Base-by-base conservation (phyloP, 2,888 invertebrate species). In the Drosophila lutescens region DNA sequence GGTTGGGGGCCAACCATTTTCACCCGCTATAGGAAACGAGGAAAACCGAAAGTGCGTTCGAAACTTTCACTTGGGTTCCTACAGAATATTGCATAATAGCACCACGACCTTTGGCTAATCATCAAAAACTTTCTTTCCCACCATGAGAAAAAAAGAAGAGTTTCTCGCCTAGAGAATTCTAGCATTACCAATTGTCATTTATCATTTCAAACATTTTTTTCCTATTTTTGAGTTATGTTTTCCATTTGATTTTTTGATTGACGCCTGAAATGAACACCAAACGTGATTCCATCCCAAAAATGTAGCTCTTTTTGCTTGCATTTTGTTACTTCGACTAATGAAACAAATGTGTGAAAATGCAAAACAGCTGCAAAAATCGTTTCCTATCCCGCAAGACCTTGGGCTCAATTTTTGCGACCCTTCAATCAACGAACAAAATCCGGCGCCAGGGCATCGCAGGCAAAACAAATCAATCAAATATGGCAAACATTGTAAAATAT, bases 391-490 rank as follows among this genome's bases (percentile, higher is more conserved):
- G 17, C 38, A 55, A 43, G 66, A 79, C 68, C 46, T 44, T 62
- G 60, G 23, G 30, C 65, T 34, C 77, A 70, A 63, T 63, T 57
- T 32, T 57, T 43, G 62, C 15, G 12, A 23, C 55, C 54, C 67
- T 54, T 47, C 72, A 80, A 80, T 77, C 80, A 80, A 58, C 7
- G 51, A 59, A 65, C 40, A 58, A 74, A 76, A 57, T 63, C 65
- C 61, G 55, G 55, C 50, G 68, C 69, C 69, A 69, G 40, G 75
- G 86, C 88, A 79, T 79, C 75, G 77, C 70, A 77, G 78, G 88
- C 86, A 84, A 88, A 84, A 84, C 83, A 84, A 84, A 84, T 84
- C 83, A 84, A 84, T 84, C 83, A 84, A 78, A 78, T 47, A 43
- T 70, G 53, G 71, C 47, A 68, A 59, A 76, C 61, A 71, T 56